Evolutionary conservation across 2,113 vertebrate species (phyloP), one percentile per base, ranked within the genome.

Genomic region (Eolophus roseicapilla): DNA sequence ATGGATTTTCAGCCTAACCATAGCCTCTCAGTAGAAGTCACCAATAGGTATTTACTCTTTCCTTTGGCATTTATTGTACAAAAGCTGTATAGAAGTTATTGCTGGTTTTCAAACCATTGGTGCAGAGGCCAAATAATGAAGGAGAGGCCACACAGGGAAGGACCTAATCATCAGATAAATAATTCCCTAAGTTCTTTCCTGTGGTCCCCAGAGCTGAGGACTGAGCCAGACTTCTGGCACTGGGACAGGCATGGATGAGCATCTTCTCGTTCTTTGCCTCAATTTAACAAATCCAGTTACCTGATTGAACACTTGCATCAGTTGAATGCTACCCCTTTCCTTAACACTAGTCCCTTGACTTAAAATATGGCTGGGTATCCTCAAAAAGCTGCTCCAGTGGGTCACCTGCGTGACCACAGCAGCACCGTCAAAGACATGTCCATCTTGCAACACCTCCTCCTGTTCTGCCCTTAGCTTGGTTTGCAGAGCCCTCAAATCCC

Each of bases 351-450:
- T 31, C 8, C 3, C 3, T 31, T 52, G 29, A 41, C n/a, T 70
- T 57, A 47, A 65, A 77, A 71, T 17, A 23, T 4, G 47, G 10
- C 49, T 41, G 13, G 0, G 0, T 50, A 24, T 43, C n/a, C 55
- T 84, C 9, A 3, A 27, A 75, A 39, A 82, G 17, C 37, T 91
- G 27, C 23, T 49, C 3, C 9, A 3, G n/a, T 20, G 41, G 6
- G 53, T 77, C 35, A 44, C 15, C 55, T 49, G 15, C 6, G 5
- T 9, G n/a, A n/a, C 31, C 17, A 37, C 25, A 76, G 52, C 35
- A 73, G 17, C 29, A 47, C 0, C 0, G 33, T 20, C 37, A 52
- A 62, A 33, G 23, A 47, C 2, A 2, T 37, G 46, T 5, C 17
- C 10, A 5, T 70, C 37, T 74, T 37, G 57, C 33, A 68, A 13